Evolutionary conservation across 2,797 vertebrate genomes (phyloP).

Genomic region (Sphaeramia orbicularis): DNA sequence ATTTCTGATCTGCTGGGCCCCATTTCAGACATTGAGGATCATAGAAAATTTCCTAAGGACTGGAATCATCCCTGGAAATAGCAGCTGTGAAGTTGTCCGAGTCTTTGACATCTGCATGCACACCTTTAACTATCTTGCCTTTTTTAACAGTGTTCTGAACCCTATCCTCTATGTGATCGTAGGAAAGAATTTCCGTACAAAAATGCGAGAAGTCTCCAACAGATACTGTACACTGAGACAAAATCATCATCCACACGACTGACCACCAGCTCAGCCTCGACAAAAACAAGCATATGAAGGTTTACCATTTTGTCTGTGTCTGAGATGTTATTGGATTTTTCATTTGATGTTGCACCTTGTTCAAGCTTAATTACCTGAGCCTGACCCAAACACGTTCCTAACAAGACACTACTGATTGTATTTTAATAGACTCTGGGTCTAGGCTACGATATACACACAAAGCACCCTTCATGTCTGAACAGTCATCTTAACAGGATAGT

Average conservation of each 20-base stretch:
- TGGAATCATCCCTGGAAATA: conserved; percentile 1
- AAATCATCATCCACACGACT: background rate
- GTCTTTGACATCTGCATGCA: conserved; percentile 55
- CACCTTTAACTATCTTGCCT: conserved; percentile 78
- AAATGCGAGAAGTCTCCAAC: conserved; percentile 77
- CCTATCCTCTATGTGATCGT: conserved; percentile 89
- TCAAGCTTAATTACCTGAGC: no score
- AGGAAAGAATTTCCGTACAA: conserved; percentile 86
- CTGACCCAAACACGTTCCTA: no score
- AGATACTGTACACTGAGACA: background rate
- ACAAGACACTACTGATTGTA: no score
- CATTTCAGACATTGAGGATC: conserved; percentile 78
- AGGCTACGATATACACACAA: no score
- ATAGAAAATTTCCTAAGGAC: conserved; percentile 44
- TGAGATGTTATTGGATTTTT: no score
- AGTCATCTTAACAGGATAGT: no score
- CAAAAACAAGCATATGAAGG: no score
- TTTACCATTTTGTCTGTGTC: no score
- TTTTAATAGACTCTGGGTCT: no score
- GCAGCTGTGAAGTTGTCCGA: conserved; percentile 44
- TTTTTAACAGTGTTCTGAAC: conserved; percentile 88
- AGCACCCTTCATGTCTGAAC: no score
- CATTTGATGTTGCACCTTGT: no score
- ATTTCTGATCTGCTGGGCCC: conserved; percentile 89
- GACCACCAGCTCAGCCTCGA: background rate